phyloP scores from a whole-genome alignment of 1,140 invertebrate genomes.

The Drosophila mojavensis region DNA sequence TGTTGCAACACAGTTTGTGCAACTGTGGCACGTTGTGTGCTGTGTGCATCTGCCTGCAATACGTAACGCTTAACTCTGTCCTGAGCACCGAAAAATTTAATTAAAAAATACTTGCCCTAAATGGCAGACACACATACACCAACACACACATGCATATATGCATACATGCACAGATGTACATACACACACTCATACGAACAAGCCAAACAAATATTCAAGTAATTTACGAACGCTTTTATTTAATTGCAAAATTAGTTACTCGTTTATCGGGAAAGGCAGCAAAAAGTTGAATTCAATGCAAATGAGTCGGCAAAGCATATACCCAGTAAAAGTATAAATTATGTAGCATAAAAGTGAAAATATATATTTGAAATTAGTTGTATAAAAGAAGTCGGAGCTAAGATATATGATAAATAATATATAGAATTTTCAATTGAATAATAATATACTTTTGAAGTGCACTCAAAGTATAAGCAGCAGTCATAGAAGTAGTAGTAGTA shows the following conservation, averaged over 20 bases:
- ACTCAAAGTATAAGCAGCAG: no score
- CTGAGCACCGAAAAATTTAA: constrained; percentile 64
- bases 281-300: neutral
- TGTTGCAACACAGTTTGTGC: constrained; percentile 24
- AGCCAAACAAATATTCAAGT: constrained; percentile 58
- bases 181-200: constrained; percentile 13
- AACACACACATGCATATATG: neutral
- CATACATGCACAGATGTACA: constrained; percentile 1
- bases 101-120: constrained; percentile 78
- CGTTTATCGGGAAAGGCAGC: constrained; percentile 38
- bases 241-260: constrained; percentile 76
- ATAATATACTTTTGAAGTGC: no score
- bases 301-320: neutral
- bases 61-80: neutral
- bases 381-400: neutral
- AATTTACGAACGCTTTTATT: constrained; percentile 70
- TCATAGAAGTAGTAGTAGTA: no score
- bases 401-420: no score
- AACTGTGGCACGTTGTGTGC: constrained; percentile 13
- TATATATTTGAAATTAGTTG: neutral
- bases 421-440: no score
- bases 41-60: constrained; percentile 4
- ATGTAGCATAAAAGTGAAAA: neutral
- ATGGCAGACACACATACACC: constrained; percentile 40
- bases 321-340: neutral